Evolutionary conservation across 2,888 invertebrate genomes (phyloP).

Genomic region (Tachina grossa): DNA sequence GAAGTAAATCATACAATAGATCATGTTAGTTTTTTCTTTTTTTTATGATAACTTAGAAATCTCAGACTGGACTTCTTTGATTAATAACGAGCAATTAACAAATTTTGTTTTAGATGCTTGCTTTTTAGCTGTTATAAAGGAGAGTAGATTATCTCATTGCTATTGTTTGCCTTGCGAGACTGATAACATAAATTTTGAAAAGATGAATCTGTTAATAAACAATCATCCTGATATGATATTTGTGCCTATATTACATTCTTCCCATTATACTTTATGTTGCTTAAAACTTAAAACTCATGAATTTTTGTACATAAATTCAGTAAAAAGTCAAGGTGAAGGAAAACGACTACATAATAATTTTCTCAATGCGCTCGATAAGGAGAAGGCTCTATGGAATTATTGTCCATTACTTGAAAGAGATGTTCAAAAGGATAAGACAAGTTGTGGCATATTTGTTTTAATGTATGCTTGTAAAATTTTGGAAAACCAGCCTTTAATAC

Average conservation of each 20-base stretch:
- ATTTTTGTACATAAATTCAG: constrained; percentile 3
- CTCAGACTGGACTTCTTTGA: neutral
- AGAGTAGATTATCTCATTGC: neutral
- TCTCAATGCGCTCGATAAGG: neutral
- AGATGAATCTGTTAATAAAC: neutral
- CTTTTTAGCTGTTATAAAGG: neutral
- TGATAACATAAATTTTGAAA: neutral
- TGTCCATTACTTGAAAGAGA: no score
- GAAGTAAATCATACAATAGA: no score
- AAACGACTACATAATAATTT: neutral
- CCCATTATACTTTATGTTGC: neutral
- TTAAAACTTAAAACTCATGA: neutral
- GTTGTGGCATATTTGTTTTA: no score
- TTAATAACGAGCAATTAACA: neutral
- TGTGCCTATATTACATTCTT: no score
- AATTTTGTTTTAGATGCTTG: constrained; percentile 5
- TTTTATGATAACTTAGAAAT: constrained; percentile 1
- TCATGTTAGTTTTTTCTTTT: neutral
- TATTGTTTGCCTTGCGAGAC: neutral
- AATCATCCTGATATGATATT: neutral
- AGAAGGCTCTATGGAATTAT: neutral
- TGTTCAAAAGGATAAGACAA: no score
- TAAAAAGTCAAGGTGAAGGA: neutral
- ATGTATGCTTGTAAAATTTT: neutral
- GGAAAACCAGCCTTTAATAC: neutral